These are phyloP conservation scores for Notarius lentiginosus DNA, from an alignment of 2,113 vertebrate species.

Conservation along the genomic window DNA sequence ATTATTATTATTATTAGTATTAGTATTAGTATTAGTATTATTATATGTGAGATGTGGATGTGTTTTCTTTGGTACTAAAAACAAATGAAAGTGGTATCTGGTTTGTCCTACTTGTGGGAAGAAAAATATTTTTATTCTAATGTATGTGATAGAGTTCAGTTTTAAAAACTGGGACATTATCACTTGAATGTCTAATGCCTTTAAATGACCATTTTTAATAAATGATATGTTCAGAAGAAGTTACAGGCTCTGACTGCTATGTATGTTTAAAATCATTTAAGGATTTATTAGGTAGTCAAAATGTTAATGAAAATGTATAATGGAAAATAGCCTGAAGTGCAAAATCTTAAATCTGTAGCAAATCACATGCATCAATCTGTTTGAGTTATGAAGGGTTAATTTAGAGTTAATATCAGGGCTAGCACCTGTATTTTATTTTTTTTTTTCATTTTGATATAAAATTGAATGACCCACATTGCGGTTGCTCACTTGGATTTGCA, in stretches of 20 bases:
- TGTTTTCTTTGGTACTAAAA: neutral
- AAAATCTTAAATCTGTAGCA: neutral
- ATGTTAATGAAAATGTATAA: neutral
- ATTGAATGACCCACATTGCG: neutral
- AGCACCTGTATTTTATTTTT: neutral
- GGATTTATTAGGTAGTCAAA: neutral
- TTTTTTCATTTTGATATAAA: neutral
- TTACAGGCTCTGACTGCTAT: neutral
- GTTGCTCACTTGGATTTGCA: neutral
- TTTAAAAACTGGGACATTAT: constrained; percentile 39
- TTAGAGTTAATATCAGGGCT: neutral
- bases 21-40: constrained; percentile 18
- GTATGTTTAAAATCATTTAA: neutral
- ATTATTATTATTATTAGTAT: neutral
- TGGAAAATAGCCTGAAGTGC: neutral
- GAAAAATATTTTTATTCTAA: constrained; percentile 16
- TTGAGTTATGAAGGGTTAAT: neutral
- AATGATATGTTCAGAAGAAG: constrained; percentile 55
- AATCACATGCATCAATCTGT: neutral
- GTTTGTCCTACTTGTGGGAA: constrained; percentile 22
- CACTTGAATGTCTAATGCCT: constrained; percentile 57
- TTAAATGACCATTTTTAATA: constrained; percentile 63
- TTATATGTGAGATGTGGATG: neutral
- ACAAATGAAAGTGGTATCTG: neutral
- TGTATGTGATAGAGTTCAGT: constrained; percentile 19